Evolutionary conservation across 1,140 invertebrate genomes (phyloP), one percentile per base, ranked within the genome.

Genomic region (Amyelois transitella): DNA sequence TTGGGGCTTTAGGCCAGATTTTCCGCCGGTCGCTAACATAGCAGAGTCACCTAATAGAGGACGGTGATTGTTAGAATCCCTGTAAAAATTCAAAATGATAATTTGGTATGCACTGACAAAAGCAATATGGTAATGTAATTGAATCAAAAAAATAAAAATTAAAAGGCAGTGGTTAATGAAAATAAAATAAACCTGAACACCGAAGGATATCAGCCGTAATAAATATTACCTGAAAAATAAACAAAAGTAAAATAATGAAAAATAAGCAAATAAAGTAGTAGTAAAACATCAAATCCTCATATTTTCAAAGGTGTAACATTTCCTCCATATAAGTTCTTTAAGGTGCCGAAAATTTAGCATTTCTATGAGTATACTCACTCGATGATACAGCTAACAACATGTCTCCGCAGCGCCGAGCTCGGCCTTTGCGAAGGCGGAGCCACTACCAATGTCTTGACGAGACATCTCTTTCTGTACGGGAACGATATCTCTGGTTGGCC

Each of bases 11-110:
- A 96, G 77, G 2, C 94, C 91, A 6, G 93, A 91, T 87, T 95
- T 95, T 1, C 94, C 95, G 43, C 95, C 94, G 6, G 97, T 93
- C 6, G 95, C 95, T 70, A 97, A 92, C 90, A 96, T 95, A 1
- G 96, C 96, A 0, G 96, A 97, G 85, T 98, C 96, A 21, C 96
- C 96, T 44, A 97, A 81, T 67, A 97, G 90, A 50, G 97, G 89
- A 19, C 96, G 90, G 72, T 98, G 96, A 86, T 97, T 97, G 72
- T 97, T 97, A 1, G 96, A 97, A 80, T 98, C 96, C 71, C 95
- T 96, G 72, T 28, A 90, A 90, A 7, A 45, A n/a, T 19, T 17
- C n/a, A 8, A 28, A 45, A 12, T 21, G 22, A 12, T 6, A 43
- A 50, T 17, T 18, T 24, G 43, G 2, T 32, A 51, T 8, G 17